phyloP scores from a whole-genome alignment of 2,113 vertebrate genomes.

The Corvus moneduloides region DNA sequence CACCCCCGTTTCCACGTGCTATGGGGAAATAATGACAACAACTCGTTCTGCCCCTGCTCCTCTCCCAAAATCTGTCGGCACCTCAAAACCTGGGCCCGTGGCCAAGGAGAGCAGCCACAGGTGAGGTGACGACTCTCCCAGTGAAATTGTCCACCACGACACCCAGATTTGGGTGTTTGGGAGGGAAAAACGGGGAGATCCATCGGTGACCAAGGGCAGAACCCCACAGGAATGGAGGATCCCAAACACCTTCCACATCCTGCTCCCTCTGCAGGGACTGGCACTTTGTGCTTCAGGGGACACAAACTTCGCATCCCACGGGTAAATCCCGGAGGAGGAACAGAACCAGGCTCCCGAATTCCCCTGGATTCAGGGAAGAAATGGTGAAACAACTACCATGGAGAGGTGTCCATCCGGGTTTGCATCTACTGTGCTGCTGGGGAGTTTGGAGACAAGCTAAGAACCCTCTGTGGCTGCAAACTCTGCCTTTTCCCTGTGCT shows the following conservation, averaged over 20 bases:
- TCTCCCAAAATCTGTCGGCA: neutral
- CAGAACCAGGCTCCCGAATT: neutral
- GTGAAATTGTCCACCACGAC: neutral
- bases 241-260: neutral
- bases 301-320: fast-evolving
- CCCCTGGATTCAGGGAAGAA: neutral
- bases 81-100: neutral
- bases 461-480: neutral
- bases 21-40: neutral
- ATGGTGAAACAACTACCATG: neutral
- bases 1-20: neutral
- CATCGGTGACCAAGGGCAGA: neutral
- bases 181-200: neutral
- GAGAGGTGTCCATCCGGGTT: neutral
- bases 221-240: neutral
- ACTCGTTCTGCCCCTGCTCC: neutral
- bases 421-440: neutral
- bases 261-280: neutral
- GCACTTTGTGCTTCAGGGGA: neutral
- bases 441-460: neutral
- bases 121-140: neutral
- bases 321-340: neutral
- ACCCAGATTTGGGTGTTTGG: too few species aligned
- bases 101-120: neutral
- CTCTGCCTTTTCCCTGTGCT: neutral